Evolutionary conservation across 2,113 vertebrate species (phyloP), one percentile per base, ranked within the genome.

Genomic region (Uropsilus gracilis): DNA sequence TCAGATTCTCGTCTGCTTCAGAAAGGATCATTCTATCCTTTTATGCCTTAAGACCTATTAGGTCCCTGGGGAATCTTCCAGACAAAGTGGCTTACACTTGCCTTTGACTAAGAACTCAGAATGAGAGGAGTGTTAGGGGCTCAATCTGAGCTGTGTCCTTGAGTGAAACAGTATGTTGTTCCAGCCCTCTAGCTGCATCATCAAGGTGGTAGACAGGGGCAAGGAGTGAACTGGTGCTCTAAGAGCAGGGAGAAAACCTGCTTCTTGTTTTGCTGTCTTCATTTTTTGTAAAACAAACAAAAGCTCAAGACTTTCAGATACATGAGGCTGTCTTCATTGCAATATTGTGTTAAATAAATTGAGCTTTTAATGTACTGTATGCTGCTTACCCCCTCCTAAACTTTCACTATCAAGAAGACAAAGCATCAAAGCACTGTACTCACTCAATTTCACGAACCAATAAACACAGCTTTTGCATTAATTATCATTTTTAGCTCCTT

Each of bases 391-490:
- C 5, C 63, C 59, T 90, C 81, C 61, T 77, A 80, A 76, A 77
- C 46, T 32, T 89, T 88, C 80, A 48, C 63, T 94, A n/a, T 93
- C 86, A 85, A 81, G 59, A 83, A 96, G 83, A 77, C 34, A n/a
- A 39, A 20, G 1, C 86, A 94, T 95, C 92, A 91, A 95, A 97
- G 59, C 90, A 68, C 22, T 44, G 42, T 71, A 93, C n/a, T 55
- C 89, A 94, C 93, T 97, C 94, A 97, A 96, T 96, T 97, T 97
- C 95, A 97, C 3, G 50, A 96, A 86, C 76, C 93, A 97, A 97
- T 96, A 97, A 95, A 91, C 96, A 96, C 96, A 94, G 76, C 10
- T 90, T 96, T 96, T 96, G 61, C 71, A 61, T 96, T 97, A 96
- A 96, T 96, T 93, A 88, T 68, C 50, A 92, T 96, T 96, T 95